Percentiles rank a stretch among this genome's conserved stretches.
Conservation (phyloP, 2,113 vertebrate genomes). For the Pangasianodon hypophthalmus region DNA sequence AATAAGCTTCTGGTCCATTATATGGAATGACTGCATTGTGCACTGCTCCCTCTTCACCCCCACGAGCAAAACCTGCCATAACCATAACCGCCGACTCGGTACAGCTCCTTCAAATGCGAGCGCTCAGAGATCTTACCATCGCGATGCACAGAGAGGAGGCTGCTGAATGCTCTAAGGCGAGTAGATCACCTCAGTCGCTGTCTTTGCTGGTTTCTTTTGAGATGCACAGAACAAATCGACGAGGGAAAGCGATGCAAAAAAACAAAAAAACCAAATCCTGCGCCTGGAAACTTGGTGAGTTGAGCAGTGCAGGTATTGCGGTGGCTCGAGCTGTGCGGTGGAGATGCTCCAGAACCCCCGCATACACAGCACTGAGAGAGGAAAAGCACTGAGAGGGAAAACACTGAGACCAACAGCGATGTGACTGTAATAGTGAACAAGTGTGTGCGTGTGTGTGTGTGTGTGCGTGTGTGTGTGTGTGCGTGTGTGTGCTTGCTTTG, state of each 20-base stretch:
- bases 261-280: not conserved
- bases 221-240: not conserved
- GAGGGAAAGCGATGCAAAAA: not conserved
- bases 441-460: not conserved
- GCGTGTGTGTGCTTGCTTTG: not conserved
- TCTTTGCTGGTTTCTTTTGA: not conserved
- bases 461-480: not conserved
- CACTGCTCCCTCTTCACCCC: not conserved
- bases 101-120: not conserved
- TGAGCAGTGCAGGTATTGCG: not conserved
- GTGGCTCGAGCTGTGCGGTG: not conserved
- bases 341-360: not conserved
- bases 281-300: not conserved
- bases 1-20: not conserved
- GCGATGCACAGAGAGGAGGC: not conserved
- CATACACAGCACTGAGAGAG: not conserved
- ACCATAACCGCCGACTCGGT: not conserved
- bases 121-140: slow-evolving; percentile 15
- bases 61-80: not conserved
- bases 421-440: slow-evolving; percentile 18
- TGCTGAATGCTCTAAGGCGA: not conserved
- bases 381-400: not conserved
- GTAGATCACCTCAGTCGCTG: not conserved
- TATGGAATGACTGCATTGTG: not conserved
- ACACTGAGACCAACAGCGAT: not conserved